Base-by-base conservation (phyloP, 2,113 vertebrate genomes). In the Tetrax tetrax region DNA sequence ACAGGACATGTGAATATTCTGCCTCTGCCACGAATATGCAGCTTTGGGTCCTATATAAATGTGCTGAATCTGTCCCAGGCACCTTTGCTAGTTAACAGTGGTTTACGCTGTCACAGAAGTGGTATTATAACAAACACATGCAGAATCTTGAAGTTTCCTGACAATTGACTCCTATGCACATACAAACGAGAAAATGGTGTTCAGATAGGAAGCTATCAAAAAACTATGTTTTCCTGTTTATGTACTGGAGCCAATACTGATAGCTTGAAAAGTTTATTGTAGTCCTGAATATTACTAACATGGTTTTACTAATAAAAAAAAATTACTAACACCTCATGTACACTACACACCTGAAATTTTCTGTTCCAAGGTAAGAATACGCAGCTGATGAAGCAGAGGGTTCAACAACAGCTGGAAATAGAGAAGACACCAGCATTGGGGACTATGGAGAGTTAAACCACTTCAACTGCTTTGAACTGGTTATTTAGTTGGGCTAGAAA, bases 161-260 rank as follows among this genome's bases (percentile, higher is more conserved):
- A 90, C 85, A 83, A 93, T 48, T 87, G 64, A 88, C 51, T 85
- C 74, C 37, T 38, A n/a, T 8, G 47, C 45, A 91, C 80, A 64
- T 64, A 57, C 29, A 89, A 92, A 89, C 0, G 5, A 87, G 84
- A 92, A 96, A 95, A 92, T 63, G 45, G 63, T 94, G 38, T 41
- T 96, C 90, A 93, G 89, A 87, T 97, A 95, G 93, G 94, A 96
- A 98, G 71, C 64, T 93, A 96, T 25, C 93, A 89, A 97, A 87
- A 97, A 69, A 60, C 41, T 60, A 47, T 76, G 91, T 92, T 97
- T 98, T 98, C 96, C 97, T 98, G 96, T 98, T 98, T 97, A 97
- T 66, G 10, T 9, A 81, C 48, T 27, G 16, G 54, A 91, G 64
- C 89, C 82, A 95, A 95, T 77, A 93, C 38, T 65, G 94, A 29